Evolutionary conservation across 2,797 vertebrate genomes (phyloP).

Genomic region (Bradypus variegatus): DNA sequence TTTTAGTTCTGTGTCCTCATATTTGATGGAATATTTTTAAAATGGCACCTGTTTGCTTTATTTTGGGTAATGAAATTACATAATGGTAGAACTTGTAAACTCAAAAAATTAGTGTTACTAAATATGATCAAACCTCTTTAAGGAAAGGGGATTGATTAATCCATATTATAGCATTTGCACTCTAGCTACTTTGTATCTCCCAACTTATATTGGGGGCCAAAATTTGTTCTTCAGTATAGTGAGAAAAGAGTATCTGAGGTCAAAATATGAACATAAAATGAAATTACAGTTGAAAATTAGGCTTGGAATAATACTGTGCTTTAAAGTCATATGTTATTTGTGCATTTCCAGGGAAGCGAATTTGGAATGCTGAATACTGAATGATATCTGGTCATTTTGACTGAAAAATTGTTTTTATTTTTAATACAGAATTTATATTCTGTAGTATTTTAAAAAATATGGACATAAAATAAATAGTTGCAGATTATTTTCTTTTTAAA

Average conservation of each 20-base stretch:
- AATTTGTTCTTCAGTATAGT: background rate
- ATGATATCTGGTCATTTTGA: background rate
- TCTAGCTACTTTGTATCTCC: background rate
- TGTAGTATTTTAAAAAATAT: background rate
- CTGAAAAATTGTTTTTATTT: conserved; percentile 8
- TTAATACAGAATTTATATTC: background rate
- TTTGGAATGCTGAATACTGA: background rate
- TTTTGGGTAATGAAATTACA: background rate
- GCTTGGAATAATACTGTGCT: background rate
- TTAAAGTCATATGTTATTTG: background rate
- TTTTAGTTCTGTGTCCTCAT: background rate
- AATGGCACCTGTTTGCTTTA: background rate
- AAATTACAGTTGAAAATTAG: background rate
- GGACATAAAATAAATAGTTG: background rate
- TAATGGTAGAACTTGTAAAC: background rate
- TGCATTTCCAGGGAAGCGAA: background rate
- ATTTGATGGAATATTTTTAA: background rate
- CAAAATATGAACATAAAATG: conserved; percentile 13
- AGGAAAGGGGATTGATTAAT: background rate
- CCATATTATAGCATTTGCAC: background rate
- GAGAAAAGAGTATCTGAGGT: background rate
- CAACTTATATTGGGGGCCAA: background rate
- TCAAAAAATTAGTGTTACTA: background rate
- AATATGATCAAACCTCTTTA: background rate
- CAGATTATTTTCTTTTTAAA: conserved; percentile 11